Evolutionary conservation across 1,140 invertebrate genomes (phyloP).

Genomic region (Sinonovacula constricta): DNA sequence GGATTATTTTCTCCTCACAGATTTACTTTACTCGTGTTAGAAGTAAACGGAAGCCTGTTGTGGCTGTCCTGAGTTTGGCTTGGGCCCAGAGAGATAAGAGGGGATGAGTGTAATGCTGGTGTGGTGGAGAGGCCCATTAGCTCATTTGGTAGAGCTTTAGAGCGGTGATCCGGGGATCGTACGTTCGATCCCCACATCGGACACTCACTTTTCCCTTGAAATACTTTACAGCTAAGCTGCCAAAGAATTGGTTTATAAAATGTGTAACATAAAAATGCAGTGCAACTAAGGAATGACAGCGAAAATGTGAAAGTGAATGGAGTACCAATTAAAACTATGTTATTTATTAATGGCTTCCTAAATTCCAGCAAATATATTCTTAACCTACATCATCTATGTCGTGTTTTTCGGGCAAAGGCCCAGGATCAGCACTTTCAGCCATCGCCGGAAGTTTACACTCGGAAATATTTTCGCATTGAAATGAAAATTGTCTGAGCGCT

Average conservation of each 20-base stretch:
- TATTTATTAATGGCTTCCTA: not conserved
- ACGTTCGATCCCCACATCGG: no score
- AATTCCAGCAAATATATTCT: not conserved
- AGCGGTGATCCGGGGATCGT: no score
- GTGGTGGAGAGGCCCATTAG: no score
- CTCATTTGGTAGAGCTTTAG: no score
- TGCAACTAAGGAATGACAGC: not conserved
- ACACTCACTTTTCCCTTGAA: no score
- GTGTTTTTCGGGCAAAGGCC: conserved; percentile 33
- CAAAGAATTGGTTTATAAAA: not conserved
- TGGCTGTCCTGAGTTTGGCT: no score
- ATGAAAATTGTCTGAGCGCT: not conserved
- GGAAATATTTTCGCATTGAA: conserved; percentile 32
- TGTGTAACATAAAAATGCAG: not conserved
- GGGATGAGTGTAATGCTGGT: no score
- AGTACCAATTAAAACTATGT: not conserved
- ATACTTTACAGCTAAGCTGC: no score
- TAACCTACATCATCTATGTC: conserved; percentile 25
- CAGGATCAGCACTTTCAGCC: conserved; percentile 23
- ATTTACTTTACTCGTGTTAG: no score
- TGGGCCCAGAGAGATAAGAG: no score
- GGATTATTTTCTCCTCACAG: no score
- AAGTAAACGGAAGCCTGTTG: no score
- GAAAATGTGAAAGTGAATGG: not conserved
- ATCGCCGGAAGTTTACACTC: conserved; percentile 39